Base-by-base conservation (phyloP, 2,888 invertebrate genomes). In the Monopis laevigella region DNA sequence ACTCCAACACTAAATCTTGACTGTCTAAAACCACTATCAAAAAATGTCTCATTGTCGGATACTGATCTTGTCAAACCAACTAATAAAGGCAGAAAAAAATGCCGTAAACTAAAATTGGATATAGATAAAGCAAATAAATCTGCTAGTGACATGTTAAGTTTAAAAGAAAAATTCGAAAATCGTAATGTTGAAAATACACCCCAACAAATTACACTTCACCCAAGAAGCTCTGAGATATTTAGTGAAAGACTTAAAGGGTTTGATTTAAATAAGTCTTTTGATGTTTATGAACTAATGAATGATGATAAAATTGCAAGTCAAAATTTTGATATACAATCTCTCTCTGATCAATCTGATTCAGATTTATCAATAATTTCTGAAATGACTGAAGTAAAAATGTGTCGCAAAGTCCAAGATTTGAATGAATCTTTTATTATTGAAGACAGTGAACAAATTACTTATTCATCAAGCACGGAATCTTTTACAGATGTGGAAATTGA, bases 401-500 rank as follows among this genome's bases (percentile, higher is more conserved):
- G 77, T 21, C 52, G 69, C 1, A 77, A 75, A 53, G 67, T 73
- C 0, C 55, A 59, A 48, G 0, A 45, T 43, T 7, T 47, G 2
- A 43, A 46, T 12, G 3, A 41, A 41, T 48, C 46, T 45, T 45
- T 10, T 28, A 50, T 41, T 3, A 48, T 51, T 17, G 52, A 62
- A 2, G 55, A 53, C 13, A 54, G 52, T 5, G 38, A 38, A 6
- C 7, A 21, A 21, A 38, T 55, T 1, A 47, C 59, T 1, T 63
- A 60, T 0, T 68, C 75, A 0, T 48, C 52, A 0, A 67, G 67
- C 1, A 62, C 68, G 0, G 80, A 77, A 41, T 77, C 78, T 0
- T 80, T 80, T 39, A 64, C 54, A 1, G 77, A 77, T 30, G 59
- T 80, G 1, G 77, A 77, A 51, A 27, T 67, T 0, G 75, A 73